Evolutionary conservation across 2,888 invertebrate genomes (phyloP).

Genomic region (Drosophila antonietae): DNA sequence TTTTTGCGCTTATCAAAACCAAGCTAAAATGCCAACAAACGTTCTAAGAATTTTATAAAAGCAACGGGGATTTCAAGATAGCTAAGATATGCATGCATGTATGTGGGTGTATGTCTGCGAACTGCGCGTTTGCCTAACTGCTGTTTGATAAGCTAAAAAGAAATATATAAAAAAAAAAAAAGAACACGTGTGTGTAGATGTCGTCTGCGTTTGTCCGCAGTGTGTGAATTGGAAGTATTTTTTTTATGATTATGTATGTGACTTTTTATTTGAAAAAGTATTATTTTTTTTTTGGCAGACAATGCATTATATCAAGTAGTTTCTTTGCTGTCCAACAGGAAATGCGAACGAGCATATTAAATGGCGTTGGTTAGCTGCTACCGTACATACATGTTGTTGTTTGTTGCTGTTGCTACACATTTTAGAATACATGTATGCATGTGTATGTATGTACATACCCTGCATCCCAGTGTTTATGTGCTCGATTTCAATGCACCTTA

Average conservation of each 20-base stretch:
- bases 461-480: conserved; percentile 31
- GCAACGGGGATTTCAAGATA: conserved; percentile 42
- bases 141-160: conserved; percentile 41
- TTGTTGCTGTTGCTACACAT: conserved; percentile 33
- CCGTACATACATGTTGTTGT: conserved; percentile 49
- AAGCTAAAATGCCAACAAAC: conserved; percentile 44
- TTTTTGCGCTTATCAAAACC: conserved; percentile 60
- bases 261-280: conserved; percentile 29
- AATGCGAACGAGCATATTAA: conserved; percentile 75
- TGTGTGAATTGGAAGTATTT: conserved; percentile 62
- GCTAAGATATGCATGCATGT: conserved; percentile 17
- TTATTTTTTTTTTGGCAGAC: conserved; percentile 66
- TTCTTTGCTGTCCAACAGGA: conserved; percentile 68
- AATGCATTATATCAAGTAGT: conserved; percentile 64
- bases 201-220: conserved; percentile 12
- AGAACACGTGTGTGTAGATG: too few relatives aligned
- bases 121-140: conserved; percentile 19
- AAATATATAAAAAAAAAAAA: conserved; percentile 6
- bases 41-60: conserved; percentile 71
- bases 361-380: conserved; percentile 60
- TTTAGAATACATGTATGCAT: background rate
- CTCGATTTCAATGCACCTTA: conserved; percentile 47
- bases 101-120: background rate
- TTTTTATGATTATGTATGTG: conserved; percentile 62
- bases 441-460: background rate